phyloP scores from a whole-genome alignment of 1,140 invertebrate species.

The Cephus cinctus region DNA sequence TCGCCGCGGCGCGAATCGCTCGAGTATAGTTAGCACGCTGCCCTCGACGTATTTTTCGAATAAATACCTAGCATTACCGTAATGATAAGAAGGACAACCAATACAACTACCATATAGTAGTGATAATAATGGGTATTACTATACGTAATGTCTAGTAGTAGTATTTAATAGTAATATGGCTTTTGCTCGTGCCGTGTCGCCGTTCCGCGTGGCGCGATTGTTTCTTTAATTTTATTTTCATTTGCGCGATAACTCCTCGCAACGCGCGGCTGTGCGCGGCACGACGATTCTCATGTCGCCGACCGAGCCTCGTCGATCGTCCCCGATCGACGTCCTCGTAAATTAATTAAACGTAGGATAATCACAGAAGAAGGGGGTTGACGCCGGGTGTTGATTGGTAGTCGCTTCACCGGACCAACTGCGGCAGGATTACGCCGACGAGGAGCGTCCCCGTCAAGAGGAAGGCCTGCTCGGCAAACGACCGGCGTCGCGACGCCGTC shows the following conservation, averaged over 20 bases:
- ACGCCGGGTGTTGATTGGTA: conserved; percentile 19
- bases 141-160: conserved; percentile 47
- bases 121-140: conserved; percentile 46
- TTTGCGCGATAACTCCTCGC: conserved; percentile 22
- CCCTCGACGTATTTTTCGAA: conserved; percentile 32
- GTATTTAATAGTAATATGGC: conserved; percentile 14
- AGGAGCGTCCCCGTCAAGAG: conserved; percentile 30
- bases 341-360: conserved; percentile 58
- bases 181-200: conserved; percentile 10
- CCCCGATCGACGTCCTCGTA: conserved; percentile 30
- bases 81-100: conserved; percentile 46
- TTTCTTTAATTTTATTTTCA: conserved; percentile 17
- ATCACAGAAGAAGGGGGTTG: conserved; percentile 56
- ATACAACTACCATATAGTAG: conserved; percentile 44
- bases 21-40: conserved; percentile 38
- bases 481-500: conserved; percentile 24
- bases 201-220: background rate
- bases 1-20: conserved; percentile 11
- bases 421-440: conserved; percentile 38
- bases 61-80: conserved; percentile 45
- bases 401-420: conserved; percentile 53
- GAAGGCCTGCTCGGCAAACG: conserved; percentile 30
- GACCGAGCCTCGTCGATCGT: conserved; percentile 18
- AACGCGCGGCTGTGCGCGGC: conserved; percentile 13
- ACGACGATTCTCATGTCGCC: background rate